Base-by-base conservation (phyloP, 2,113 vertebrate species). In the Spizaetus ornatus region DNA sequence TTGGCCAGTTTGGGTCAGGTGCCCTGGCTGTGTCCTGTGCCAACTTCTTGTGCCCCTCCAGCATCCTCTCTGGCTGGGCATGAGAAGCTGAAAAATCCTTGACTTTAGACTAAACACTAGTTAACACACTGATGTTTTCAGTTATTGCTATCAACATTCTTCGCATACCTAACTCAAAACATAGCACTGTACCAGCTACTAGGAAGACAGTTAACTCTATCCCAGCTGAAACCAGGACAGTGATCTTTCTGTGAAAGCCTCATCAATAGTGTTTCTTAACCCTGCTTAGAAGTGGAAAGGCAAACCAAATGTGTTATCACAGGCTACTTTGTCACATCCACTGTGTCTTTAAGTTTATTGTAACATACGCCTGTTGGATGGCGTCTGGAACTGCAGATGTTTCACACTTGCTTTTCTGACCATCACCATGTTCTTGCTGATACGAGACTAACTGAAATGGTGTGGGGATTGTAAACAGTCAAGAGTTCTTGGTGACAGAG, bases 361-460 rank as follows among this genome's bases (percentile, higher is more conserved):
- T 45, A 42, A 83, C 0, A 3, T 23, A 59, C 13, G 17, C 25
- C 72, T 34, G 26, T 48, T 3, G 8, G 32, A 40, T 18, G 25
- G 21, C 15, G 32, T 17, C 45, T 55, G 38, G 42, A 34, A 38
- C 69, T 79, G 21, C 61, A 81, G 43, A 22, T 56, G 29, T n/a
- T 78, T 92, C 38, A 69, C 15, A 3, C n/a, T 53, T 61, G 36
- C 40, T 88, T 74, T 67, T 83, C 81, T 85, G 19, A 38, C 9
- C 25, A 43, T 31, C 22, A 17, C 20, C 20, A 8, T 0, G 1
- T 72, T 79, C 63, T 66, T 76, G 38, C n/a, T 40, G 45, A 10
- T 27, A 21, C 0, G 13, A 71, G 50, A 45, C 58, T 40, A 45
- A 31, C 0, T 17, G 66, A 72, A 58, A 36, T 32, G 2, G 5